Evolutionary conservation across 2,113 vertebrate genomes (phyloP).

Genomic region (Uria aalge): DNA sequence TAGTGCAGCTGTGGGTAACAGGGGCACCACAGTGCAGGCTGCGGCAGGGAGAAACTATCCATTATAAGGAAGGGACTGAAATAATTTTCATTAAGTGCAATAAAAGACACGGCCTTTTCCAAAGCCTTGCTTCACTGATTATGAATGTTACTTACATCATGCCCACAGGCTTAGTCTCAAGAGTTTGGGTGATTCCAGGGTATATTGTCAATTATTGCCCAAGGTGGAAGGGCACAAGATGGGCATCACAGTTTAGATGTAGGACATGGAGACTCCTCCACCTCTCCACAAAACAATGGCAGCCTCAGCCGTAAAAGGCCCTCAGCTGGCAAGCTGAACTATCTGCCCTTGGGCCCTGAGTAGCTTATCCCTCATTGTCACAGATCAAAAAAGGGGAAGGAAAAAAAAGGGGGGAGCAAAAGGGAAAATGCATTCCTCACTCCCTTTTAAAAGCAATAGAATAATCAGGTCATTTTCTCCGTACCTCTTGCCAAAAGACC

Average conservation of each 20-base stretch:
- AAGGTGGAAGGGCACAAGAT: background rate
- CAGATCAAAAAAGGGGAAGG: background rate
- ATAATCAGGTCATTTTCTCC: background rate
- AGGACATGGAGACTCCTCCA: background rate
- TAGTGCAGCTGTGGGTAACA: rapidly evolving
- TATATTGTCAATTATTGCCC: background rate
- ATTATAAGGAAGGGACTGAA: background rate
- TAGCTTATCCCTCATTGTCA: background rate
- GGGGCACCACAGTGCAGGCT: background rate
- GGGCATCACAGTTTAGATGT: background rate
- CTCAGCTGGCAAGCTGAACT: background rate
- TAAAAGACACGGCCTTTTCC: background rate
- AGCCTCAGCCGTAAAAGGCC: background rate
- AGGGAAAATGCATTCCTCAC: background rate
- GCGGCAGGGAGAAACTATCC: background rate
- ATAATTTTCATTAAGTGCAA: background rate
- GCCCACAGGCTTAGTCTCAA: background rate
- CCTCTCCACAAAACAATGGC: background rate
- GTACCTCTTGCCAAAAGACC: background rate
- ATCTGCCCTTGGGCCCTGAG: no score
- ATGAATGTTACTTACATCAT: background rate
- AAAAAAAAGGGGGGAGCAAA: background rate
- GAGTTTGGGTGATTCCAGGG: background rate
- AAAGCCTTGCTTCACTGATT: background rate
- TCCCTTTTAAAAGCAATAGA: background rate